Percentiles rank a stretch among this genome's conserved stretches.
Conservation (phyloP, 2,888 invertebrate genomes). For the Thysanoteuthis rhombus region DNA sequence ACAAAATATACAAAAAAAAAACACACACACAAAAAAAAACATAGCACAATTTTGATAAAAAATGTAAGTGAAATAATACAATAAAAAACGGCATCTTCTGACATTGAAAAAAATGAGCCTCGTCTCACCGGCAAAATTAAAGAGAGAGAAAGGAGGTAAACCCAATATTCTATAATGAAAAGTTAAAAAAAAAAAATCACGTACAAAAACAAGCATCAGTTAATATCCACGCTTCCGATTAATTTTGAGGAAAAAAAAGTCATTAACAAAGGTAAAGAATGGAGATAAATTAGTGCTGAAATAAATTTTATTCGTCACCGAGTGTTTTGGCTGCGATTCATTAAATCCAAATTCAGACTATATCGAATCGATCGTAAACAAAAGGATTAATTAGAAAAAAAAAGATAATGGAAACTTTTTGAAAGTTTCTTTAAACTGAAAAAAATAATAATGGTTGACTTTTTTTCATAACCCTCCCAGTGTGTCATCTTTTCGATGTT, state of each 20-base stretch:
- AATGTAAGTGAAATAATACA: neutral
- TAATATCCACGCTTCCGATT: neutral
- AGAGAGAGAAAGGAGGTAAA: neutral
- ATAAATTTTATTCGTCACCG: neutral
- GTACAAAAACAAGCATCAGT: neutral
- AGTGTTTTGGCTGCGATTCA: neutral
- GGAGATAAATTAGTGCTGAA: neutral
- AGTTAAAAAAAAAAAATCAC: too few relatives aligned
- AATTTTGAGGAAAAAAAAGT: neutral
- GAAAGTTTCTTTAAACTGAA: neutral
- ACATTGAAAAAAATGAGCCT: neutral
- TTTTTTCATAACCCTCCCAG: neutral
- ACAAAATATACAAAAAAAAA: neutral
- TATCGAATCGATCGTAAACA: neutral
- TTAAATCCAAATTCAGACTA: neutral
- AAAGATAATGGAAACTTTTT: neutral
- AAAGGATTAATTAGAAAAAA: neutral
- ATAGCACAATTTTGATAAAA: too few relatives aligned
- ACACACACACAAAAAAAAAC: neutral
- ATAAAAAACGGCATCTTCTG: neutral
- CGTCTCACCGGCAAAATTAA: neutral
- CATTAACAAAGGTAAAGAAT: neutral
- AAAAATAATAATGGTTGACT: neutral
- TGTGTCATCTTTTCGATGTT: neutral
- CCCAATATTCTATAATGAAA: neutral